These are phyloP conservation scores for Eupithecia centaureata DNA, from an alignment of 2,888 invertebrate species.

Conservation along the genomic window DNA sequence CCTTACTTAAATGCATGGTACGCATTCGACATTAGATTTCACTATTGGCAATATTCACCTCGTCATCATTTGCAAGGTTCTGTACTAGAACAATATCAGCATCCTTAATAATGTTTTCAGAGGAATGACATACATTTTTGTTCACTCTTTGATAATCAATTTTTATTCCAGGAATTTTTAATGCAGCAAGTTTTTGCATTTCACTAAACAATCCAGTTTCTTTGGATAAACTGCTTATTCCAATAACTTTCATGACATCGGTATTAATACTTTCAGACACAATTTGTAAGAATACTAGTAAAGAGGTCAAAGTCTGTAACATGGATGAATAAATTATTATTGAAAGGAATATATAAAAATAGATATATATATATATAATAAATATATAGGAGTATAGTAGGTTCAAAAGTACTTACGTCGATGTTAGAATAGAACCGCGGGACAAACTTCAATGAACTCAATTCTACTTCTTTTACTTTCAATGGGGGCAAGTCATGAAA, in stretches of 20 bases:
- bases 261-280: constrained; percentile 50
- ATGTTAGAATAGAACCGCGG: constrained; percentile 34
- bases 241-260: constrained; percentile 40
- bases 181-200: constrained; percentile 31
- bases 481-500: constrained; percentile 40
- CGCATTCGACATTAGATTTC: neutral
- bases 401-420: no score
- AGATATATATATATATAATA: no score
- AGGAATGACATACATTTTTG: constrained; percentile 11
- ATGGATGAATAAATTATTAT: neutral
- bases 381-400: no score
- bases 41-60: constrained; percentile 25
- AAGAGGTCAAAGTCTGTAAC: constrained; percentile 41
- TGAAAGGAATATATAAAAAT: no score
- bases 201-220: constrained; percentile 33
- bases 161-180: constrained; percentile 33
- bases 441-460: constrained; percentile 43
- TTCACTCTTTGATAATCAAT: constrained; percentile 39
- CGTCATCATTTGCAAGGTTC: constrained; percentile 43
- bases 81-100: constrained; percentile 45
- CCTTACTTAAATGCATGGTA: no score
- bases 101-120: constrained; percentile 19
- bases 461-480: constrained; percentile 27
- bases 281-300: constrained; percentile 49
- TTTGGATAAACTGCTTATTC: constrained; percentile 30